phyloP scores from a whole-genome alignment of 2,888 invertebrate genomes.

The Steromphala cineraria region DNA sequence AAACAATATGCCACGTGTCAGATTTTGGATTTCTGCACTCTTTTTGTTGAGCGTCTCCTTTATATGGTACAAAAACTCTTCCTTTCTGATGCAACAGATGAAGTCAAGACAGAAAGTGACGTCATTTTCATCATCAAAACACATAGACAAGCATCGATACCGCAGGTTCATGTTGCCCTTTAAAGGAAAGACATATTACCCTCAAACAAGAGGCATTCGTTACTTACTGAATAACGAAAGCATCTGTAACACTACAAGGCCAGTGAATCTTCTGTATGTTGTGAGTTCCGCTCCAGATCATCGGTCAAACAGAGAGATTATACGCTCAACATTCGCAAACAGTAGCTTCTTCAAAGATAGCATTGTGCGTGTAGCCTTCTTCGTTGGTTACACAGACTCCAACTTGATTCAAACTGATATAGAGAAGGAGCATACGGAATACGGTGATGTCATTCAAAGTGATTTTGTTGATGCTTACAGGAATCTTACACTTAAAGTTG shows the following conservation, averaged over 20 bases:
- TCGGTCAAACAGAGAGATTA: background rate
- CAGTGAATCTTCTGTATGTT: background rate
- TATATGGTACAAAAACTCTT: too few relatives aligned
- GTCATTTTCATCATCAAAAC: too few relatives aligned
- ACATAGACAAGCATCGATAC: too few relatives aligned
- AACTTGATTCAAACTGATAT: too few relatives aligned
- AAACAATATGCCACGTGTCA: too few relatives aligned
- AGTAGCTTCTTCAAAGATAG: background rate
- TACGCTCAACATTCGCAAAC: background rate
- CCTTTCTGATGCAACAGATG: too few relatives aligned
- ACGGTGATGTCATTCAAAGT: conserved; percentile 43
- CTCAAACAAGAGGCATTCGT: background rate
- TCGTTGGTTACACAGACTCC: background rate
- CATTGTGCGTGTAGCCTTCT: background rate
- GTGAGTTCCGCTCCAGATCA: background rate
- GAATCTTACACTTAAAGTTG: conserved; percentile 44
- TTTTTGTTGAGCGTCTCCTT: too few relatives aligned
- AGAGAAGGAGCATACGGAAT: background rate
- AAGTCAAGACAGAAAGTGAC: too few relatives aligned
- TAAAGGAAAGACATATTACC: background rate
- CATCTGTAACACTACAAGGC: background rate
- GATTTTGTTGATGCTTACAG: conserved; percentile 41
- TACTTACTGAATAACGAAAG: background rate
- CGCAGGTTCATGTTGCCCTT: too few relatives aligned
- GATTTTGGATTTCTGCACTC: too few relatives aligned